These are phyloP conservation scores for Strigamia crassipes DNA, from an alignment of 2,888 invertebrate genomes.

Conservation along the genomic window DNA sequence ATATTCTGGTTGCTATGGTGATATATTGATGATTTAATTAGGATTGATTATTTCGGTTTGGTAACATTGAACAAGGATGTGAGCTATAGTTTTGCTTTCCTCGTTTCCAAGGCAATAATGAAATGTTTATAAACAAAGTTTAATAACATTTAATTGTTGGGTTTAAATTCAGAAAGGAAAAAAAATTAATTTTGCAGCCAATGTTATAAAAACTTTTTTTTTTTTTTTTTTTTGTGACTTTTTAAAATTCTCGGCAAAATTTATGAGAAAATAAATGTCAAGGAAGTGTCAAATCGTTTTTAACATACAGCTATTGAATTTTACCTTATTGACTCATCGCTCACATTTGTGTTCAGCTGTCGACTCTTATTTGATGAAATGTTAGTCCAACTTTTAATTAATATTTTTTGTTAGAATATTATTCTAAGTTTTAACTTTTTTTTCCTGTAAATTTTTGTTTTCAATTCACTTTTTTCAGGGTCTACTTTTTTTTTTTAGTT, in stretches of 20 bases:
- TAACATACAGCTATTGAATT: constrained; percentile 28
- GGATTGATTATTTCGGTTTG: constrained; percentile 14
- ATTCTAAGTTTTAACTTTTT: background rate
- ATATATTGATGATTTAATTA: constrained; percentile 19
- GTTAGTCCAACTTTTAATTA: background rate
- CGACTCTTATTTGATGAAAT: background rate
- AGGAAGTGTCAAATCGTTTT: constrained; percentile 38
- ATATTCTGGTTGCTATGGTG: background rate
- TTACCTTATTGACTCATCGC: constrained; percentile 30
- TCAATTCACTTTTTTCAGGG: background rate
- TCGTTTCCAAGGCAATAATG: constrained; percentile 9
- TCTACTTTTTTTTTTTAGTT: background rate
- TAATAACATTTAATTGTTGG: constrained; percentile 9
- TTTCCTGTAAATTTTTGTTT: background rate
- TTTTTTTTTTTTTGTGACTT: background rate
- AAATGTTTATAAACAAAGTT: constrained; percentile 29
- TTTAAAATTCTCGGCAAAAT: background rate
- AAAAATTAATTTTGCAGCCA: background rate
- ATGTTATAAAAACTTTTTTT: constrained; percentile 14
- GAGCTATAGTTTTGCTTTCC: background rate
- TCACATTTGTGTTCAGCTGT: background rate
- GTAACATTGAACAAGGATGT: constrained; percentile 31
- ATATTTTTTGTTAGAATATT: background rate
- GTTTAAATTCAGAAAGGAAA: background rate
- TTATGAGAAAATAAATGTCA: constrained; percentile 40